Base-by-base conservation (phyloP, 35 echinoderm and acorn worm genomes). In the Diadema setosum region DNA sequence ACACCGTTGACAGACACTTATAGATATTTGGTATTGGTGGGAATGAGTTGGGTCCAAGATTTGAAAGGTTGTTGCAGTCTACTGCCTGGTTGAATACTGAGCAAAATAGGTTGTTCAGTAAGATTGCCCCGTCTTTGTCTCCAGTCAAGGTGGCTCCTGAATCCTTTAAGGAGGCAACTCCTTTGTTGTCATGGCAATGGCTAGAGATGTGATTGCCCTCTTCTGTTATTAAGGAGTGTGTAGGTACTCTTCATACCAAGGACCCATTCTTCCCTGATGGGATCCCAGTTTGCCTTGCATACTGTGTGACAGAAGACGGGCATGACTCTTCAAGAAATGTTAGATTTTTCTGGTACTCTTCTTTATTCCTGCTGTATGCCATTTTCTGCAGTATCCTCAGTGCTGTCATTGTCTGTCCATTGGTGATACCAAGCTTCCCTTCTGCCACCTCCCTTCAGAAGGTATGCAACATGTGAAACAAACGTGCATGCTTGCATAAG, bases 61-160 rank as follows among this genome's bases (percentile, higher is more conserved):
- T 45, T 45, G 73, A 73, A 2, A 88, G 14, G 26, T 46, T 81
- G 5, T 21, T 23, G 14, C 57, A 23, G 37, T 91, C 82, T 64
- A 74, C 89, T 35, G 41, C 46, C 39, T 85, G 83, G 82, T 91
- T 91, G 44, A 82, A 90, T 39, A 90, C 87, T 32, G 87, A 90
- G 56, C 55, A 7, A 39, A 90, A 90, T 29, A 61, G 58, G 34
- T 65, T 32, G 55, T 91, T 91, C 24, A 75, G 23, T 20, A 91
- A 84, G 64, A 37, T 91, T 29, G 82, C 89, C 46, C 65, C 86
- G 58, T 86, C 82, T 46, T 39, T 69, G 64, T 55, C 83, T 20
- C 65, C 83, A 34, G 89, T 91, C 35, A 84, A 86, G 5, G 56
- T 4, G 21, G 42, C 82, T 31, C 89, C 40, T n/a, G 42, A 84